Base-by-base conservation (phyloP, 1,140 invertebrate species). In the Oncopeltus fasciatus region DNA sequence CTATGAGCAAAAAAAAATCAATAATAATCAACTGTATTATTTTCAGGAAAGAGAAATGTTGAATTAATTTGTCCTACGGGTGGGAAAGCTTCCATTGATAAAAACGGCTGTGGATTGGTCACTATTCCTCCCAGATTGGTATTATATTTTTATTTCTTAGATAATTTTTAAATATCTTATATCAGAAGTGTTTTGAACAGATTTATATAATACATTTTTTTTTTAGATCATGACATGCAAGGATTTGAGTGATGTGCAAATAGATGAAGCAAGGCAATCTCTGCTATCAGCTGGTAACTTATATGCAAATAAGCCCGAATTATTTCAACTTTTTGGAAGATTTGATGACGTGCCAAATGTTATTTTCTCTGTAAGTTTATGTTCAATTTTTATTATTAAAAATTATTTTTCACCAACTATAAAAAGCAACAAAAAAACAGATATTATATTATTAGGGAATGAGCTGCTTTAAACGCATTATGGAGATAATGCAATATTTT, bases 241-340 rank as follows among this genome's bases (percentile, higher is more conserved):
- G 20, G 68, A 68, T 1, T 76, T 77, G 60, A 67, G 66, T 3
- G 64, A 70, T 0, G 72, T 72, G 24, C 70, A 75, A 16, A 66
- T 75, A 18, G 77, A 80, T 43, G 78, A 80, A 64, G 69, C 80
- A 3, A 73, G 73, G 18, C 75, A 79, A 58, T 74, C 74, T 18
- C 60, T 79, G 26, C 61, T 79, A 0, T 69, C 72, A 8, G 71
- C 73, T 0, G 75, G 74, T 26, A 66, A 68, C 1, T 58, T 74
- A 0, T 79, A 75, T 60, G 70, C 70, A 0, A 70, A 75, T 28
- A 69, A 72, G 33, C 75, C 76, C 2, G 73, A 77, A 65, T 64
- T 76, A 2, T 73, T 81, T 59, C 71, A 71, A 11, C 67, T 81
- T 9, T 81, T 79, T 64, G 78, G 78, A 2, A 61, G 69, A 20